Conservation (phyloP, 2,797 vertebrate species). For the Arrhamphus sclerolepis region DNA sequence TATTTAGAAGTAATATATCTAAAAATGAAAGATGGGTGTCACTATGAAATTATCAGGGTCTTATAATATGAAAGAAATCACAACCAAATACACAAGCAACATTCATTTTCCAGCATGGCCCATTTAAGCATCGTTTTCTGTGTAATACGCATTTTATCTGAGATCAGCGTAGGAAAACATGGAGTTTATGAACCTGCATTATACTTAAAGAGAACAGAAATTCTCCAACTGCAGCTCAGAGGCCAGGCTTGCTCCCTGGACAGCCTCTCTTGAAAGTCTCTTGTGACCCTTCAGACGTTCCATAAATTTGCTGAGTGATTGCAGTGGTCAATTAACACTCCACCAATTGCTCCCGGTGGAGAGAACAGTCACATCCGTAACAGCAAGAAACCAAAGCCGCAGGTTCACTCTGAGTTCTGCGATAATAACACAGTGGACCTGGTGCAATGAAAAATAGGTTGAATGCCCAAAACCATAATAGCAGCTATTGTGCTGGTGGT, state of each 20-base stretch:
- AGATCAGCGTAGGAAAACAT: slow-evolving; percentile 33
- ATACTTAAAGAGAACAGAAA: slow-evolving; percentile 53
- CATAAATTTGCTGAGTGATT: slow-evolving; percentile 76
- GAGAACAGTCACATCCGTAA: slow-evolving; percentile 68
- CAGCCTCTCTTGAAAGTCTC: slow-evolving; percentile 63
- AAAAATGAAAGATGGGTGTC: background rate
- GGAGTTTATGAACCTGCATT: slow-evolving; percentile 55
- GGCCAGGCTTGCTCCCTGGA: slow-evolving; percentile 49
- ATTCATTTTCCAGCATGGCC: background rate
- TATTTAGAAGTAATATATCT: slow-evolving; percentile 24
- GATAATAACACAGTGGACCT: slow-evolving; percentile 79
- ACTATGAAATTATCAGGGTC: no score
- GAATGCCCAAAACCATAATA: slow-evolving; percentile 89
- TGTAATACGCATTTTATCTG: slow-evolving; percentile 40
- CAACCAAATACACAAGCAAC: no score
- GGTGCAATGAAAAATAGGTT: slow-evolving; percentile 88
- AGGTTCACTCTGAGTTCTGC: slow-evolving; percentile 71
- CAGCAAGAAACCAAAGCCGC: slow-evolving; percentile 67
- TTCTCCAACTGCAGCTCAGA: slow-evolving; percentile 37
- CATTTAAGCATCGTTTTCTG: slow-evolving; percentile 32
- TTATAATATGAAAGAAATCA: no score
- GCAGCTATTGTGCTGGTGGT: slow-evolving; percentile 90
- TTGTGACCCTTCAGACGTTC: slow-evolving; percentile 67
- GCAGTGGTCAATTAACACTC: slow-evolving; percentile 78
- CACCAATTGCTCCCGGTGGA: slow-evolving; percentile 68